A percentile compares a stretch with the other conserved stretches of the same genome.
These are phyloP conservation scores for Ypsolopha sequella DNA, from an alignment of 2,888 invertebrate genomes.

Conservation along the genomic window DNA sequence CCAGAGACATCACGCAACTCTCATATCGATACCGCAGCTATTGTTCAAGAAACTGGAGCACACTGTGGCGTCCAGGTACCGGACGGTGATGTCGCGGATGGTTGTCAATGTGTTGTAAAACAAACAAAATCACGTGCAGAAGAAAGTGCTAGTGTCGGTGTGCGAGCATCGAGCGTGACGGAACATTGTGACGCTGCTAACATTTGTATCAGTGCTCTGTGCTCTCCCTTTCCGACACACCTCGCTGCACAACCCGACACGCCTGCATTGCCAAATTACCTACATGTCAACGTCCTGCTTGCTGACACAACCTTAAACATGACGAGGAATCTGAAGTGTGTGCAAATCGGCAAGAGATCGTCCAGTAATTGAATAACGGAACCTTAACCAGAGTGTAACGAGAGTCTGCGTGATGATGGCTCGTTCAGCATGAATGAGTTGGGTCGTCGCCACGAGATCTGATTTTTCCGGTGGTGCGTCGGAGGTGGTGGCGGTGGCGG, in stretches of 20 bases:
- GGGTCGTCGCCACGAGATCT: constrained; percentile 60
- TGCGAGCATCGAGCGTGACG: constrained; percentile 44
- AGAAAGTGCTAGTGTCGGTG: constrained; percentile 47
- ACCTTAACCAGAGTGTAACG: constrained; percentile 45
- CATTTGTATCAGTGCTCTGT: constrained; percentile 32
- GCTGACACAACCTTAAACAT: not conserved
- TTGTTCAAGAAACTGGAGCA: too few species aligned
- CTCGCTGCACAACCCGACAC: constrained; percentile 40
- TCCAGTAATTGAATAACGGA: not conserved
- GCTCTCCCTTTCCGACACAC: constrained; percentile 52
- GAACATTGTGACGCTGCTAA: constrained; percentile 31
- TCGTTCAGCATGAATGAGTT: constrained; percentile 62
- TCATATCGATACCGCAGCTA: too few species aligned
- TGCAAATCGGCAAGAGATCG: too few species aligned
- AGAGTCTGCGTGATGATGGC: constrained; percentile 48
- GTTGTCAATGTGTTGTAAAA: constrained; percentile 15
- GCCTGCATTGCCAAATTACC: constrained; percentile 28
- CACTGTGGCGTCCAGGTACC: too few species aligned
- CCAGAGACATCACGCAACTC: constrained; percentile 21
- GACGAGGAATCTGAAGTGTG: too few species aligned
- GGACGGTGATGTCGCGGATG: not conserved
- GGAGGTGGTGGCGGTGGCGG: constrained; percentile 36
- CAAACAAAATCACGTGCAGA: constrained; percentile 52
- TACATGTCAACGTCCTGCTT: constrained; percentile 28
- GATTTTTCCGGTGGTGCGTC: constrained; percentile 49